These are phyloP conservation scores for Lordiphosa collinella DNA, from an alignment of 1,140 invertebrate genomes.

Conservation along the genomic window DNA sequence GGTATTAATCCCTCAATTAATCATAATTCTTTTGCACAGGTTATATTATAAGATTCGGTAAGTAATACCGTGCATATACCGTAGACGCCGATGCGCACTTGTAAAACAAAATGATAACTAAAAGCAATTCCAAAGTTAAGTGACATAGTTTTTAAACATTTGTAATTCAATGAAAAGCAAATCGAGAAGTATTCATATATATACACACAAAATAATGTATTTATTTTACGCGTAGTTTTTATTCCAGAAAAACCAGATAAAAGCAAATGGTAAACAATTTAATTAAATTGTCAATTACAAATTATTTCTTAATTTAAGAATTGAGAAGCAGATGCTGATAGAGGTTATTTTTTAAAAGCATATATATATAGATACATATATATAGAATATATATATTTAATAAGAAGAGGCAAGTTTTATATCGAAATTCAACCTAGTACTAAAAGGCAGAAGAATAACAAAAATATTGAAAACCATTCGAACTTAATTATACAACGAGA, in stretches of 20 bases:
- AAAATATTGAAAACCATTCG: conserved; percentile 77
- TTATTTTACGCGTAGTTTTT: conserved; percentile 25
- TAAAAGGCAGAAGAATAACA: conserved; percentile 40
- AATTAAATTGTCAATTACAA: conserved; percentile 76
- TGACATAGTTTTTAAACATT: conserved; percentile 70
- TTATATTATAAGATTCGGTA: no score
- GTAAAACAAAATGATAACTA: conserved; percentile 76
- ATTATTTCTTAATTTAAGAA: conserved; percentile 76
- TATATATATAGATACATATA: conserved; percentile 54
- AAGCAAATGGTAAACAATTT: conserved; percentile 52
- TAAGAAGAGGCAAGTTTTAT: conserved; percentile 66
- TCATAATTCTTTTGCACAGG: no score
- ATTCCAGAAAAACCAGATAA: conserved; percentile 6
- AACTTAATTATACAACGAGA: conserved; percentile 78
- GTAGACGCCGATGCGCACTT: conserved; percentile 54
- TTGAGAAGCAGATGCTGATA: conserved; percentile 59
- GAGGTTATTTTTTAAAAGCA: conserved; percentile 72
- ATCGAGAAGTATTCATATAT: conserved; percentile 69
- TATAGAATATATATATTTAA: conserved; percentile 39
- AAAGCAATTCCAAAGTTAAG: conserved; percentile 76
- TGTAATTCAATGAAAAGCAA: conserved; percentile 59
- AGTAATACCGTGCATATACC: no score
- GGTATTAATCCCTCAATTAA: no score
- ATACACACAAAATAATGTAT: conserved; percentile 46
- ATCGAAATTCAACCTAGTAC: conserved; percentile 73